Base-by-base conservation (phyloP, 2,797 vertebrate genomes). In the Lutjanus campechanus region DNA sequence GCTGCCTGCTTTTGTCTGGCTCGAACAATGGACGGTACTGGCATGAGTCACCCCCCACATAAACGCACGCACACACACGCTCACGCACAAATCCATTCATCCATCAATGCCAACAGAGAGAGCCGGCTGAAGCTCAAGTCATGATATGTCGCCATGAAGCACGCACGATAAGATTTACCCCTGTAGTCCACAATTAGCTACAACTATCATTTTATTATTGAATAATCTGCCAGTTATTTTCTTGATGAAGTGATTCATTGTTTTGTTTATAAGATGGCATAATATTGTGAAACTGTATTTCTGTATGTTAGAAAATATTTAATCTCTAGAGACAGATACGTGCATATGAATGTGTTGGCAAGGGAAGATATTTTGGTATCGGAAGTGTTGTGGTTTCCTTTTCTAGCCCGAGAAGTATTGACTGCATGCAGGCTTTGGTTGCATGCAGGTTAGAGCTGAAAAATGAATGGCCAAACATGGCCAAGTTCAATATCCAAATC, bases 1-100 rank as follows among this genome's bases (percentile, higher is more conserved):
- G 73, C 79, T 84, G 82, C 73, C 68, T 63, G 78, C 85, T 85
- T 92, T 90, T 93, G 92, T 94, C 83, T 91, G 86, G 80, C 80
- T 81, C 83, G 83, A 76, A 94, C 85, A 90, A 86, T 82, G 77
- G 76, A 73, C 63, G 77, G 55, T 58, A 69, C 73, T 61, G 68
- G 69, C 65, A 71, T 69, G 83, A 85, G 73, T 89, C 88, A 89
- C 63, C 44, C 65, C 40, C 6, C 41, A 11, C 46, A 43, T 36
- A 36, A 36, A 36, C 44, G 29, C 61, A 6, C 64, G 12, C 55
- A 19, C 71, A 53, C 65, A 43, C 73, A 79, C 80, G 71, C 79
- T 77, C 46, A 25, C 72, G 60, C 61, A 81, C 67, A 62, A 11
- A 79, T 73, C 78, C 76, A 85, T 84, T 85, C 85, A 87, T 81